Base-by-base conservation (phyloP, 1,140 invertebrate genomes). In the Hermetia illucens region DNA sequence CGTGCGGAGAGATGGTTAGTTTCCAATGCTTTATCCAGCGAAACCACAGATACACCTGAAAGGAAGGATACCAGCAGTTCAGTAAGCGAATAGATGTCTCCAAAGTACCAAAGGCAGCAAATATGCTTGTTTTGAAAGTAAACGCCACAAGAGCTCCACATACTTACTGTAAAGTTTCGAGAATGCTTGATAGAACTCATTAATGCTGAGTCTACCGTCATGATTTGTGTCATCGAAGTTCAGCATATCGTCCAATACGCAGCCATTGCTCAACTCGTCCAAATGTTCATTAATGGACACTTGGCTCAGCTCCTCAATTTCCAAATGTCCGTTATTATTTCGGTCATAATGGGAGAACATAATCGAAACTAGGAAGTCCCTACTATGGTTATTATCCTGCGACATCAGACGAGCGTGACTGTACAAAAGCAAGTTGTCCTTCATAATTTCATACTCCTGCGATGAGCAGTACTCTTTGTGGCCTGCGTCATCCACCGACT, bases 321-420 rank as follows among this genome's bases (percentile, higher is more conserved):
- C 74, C 34, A 85, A 57, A 41, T 69, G 67, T 18, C 76, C 77
- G 53, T 82, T 72, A 46, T 74, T 77, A 55, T 84, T 79, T 40
- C 69, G 66, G 55, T 85, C 81, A 53, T 79, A 82, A 52, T 82
- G 80, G 21, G 75, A 78, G 52, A 83, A 85, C 75, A 84, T 82
- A 50, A 80, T 72, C 42, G 75, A 77, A 27, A 82, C 77, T 15
- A 83, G 57, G 48, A 77, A 82, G 43, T 80, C 77, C 42, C 80
- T 80, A 43, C 76, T 79, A 56, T 72, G 61, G 55, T 61, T 48
- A 19, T 65, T 63, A 44, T 70, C 65, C 39, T 69, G 62, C 1
- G 68, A 66, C 69, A 76, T 74, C 33, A 82, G 64, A 43, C 72
- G 70, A 9, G 74, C 74, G 54, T 82, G 79, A 50, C 80, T 77